phyloP scores from a whole-genome alignment of 2,113 vertebrate genomes.

The Forbesichthys papilliferus region DNA sequence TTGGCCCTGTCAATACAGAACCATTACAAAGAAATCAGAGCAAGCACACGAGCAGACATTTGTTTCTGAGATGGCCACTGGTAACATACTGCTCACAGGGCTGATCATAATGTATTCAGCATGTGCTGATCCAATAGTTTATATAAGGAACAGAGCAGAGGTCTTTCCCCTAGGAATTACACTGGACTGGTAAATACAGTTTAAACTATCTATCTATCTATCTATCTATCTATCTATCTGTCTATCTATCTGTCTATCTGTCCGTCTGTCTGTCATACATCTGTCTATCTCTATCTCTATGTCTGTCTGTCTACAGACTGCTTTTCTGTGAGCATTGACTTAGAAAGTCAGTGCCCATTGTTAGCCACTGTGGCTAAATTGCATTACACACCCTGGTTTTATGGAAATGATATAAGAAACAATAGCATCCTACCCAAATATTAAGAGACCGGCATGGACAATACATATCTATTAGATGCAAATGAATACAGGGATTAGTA shows the following conservation, averaged over 20 bases:
- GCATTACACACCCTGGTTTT: conserved; percentile 18
- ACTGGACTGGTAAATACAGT: too few relatives aligned
- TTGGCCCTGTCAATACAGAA: conserved; percentile 60
- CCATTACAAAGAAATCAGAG: conserved; percentile 48
- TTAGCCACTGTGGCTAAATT: conserved; percentile 44
- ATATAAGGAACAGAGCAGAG: conserved; percentile 51
- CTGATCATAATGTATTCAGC: conserved; percentile 61
- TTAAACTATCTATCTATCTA: too few relatives aligned
- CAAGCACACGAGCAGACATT: conserved; percentile 45
- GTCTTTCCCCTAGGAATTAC: conserved; percentile 34
- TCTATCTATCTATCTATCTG: too few relatives aligned
- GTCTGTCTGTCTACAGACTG: background rate
- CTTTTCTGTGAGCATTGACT: background rate
- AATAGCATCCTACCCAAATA: conserved; percentile 43
- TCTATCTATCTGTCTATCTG: too few relatives aligned
- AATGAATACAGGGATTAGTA: conserved; percentile 13
- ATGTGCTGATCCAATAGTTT: conserved; percentile 43
- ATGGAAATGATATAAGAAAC: conserved; percentile 14
- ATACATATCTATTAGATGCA: conserved; percentile 41
- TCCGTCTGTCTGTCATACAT: too few relatives aligned
- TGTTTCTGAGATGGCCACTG: conserved; percentile 45
- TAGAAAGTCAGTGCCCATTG: conserved; percentile 11
- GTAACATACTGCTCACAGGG: conserved; percentile 6
- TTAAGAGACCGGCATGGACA: conserved; percentile 43
- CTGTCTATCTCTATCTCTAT: too few relatives aligned